These are phyloP conservation scores for Hirtodrosophila cameraria DNA, from an alignment of 2,888 invertebrate species.

Conservation along the genomic window DNA sequence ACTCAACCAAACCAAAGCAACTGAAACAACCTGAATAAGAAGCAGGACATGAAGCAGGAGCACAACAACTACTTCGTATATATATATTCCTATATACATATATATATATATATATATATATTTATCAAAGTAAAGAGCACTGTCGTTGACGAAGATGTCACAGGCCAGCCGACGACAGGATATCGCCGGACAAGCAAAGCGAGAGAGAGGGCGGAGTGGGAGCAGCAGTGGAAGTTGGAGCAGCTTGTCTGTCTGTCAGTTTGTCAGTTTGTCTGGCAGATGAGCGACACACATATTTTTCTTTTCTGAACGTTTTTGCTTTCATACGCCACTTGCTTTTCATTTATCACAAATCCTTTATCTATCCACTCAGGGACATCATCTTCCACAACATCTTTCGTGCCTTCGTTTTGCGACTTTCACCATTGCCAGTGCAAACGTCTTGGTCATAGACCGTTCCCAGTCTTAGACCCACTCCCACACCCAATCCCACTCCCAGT, in stretches of 20 bases:
- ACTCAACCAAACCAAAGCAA: slow-evolving; percentile 13
- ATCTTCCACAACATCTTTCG: slow-evolving; percentile 61
- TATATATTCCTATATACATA: too few species aligned
- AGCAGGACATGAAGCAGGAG: slow-evolving; percentile 13
- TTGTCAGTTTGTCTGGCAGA: slow-evolving; percentile 6
- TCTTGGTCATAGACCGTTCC: slow-evolving; percentile 36
- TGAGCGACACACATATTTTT: slow-evolving; percentile 56
- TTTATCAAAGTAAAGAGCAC: slow-evolving; percentile 56
- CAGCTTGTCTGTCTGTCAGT: not conserved
- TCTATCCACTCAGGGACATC: slow-evolving; percentile 74
- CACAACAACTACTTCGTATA: slow-evolving; percentile 15
- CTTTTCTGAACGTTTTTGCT: slow-evolving; percentile 54
- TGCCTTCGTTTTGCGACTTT: slow-evolving; percentile 42
- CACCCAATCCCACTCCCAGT: not conserved
- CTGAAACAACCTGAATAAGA: slow-evolving; percentile 20
- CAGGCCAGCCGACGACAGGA: slow-evolving; percentile 47
- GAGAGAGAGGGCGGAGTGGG: too few species aligned
- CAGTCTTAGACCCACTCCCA: not conserved
- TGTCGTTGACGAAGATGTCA: slow-evolving; percentile 66
- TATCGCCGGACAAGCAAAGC: slow-evolving; percentile 25
- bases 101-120: too few species aligned
- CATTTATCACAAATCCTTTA: slow-evolving; percentile 79
- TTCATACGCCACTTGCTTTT: slow-evolving; percentile 76
- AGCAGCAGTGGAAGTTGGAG: slow-evolving; percentile 1
- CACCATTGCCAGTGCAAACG: slow-evolving; percentile 66